Percentiles rank a stretch among this genome's conserved stretches.
Evolutionary conservation across 2,888 invertebrate species (phyloP).

Genomic region (Ariolimax columbianus): DNA sequence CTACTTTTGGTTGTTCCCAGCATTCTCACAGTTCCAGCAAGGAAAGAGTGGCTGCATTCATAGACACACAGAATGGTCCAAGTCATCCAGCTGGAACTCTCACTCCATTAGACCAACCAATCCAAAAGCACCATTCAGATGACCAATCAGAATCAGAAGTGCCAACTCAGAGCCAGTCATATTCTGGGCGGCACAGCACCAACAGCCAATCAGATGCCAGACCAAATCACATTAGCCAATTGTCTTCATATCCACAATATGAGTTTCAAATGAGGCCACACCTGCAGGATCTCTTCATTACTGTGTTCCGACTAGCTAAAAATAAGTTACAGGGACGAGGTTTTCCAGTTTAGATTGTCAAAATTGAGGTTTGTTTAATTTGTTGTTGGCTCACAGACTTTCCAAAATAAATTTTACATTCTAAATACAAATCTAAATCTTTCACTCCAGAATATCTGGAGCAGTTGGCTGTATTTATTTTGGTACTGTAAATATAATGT

Average conservation of each 20-base stretch:
- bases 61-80: slow-evolving; percentile 57
- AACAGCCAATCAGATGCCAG: slow-evolving; percentile 39
- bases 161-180: neutral
- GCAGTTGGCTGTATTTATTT: no score
- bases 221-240: slow-evolving; percentile 11
- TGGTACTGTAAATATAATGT: no score
- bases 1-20: neutral
- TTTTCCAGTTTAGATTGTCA: slow-evolving; percentile 58
- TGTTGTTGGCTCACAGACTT: neutral
- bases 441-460: no score
- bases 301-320: slow-evolving; percentile 67
- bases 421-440: no score
- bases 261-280: slow-evolving; percentile 68
- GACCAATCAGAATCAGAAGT: slow-evolving; percentile 55
- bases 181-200: slow-evolving; percentile 23
- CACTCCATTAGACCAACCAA: slow-evolving; percentile 22
- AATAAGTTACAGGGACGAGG: slow-evolving; percentile 65
- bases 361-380: neutral
- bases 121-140: slow-evolving; percentile 43
- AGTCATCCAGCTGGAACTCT: slow-evolving; percentile 30
- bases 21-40: slow-evolving; percentile 62
- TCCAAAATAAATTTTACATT: no score
- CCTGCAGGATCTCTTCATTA: slow-evolving; percentile 63
- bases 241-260: slow-evolving; percentile 59
- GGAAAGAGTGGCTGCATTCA: slow-evolving; percentile 72